Evolutionary conservation across 2,888 invertebrate genomes (phyloP).

Genomic region (Norana najaformis): DNA sequence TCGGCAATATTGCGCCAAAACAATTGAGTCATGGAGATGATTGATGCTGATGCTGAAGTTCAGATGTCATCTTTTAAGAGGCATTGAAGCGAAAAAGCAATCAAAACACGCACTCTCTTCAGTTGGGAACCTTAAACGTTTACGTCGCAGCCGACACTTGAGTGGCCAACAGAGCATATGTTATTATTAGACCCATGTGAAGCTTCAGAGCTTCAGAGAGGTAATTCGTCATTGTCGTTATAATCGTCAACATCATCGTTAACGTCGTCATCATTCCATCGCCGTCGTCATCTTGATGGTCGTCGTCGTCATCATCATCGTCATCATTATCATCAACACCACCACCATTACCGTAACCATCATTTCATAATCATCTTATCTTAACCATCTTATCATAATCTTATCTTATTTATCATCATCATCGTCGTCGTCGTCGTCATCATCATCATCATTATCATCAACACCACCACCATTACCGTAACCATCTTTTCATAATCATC

Average conservation of each 20-base stretch:
- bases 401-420: background rate
- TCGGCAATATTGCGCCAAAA: background rate
- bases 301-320: background rate
- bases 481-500: no score
- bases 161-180: background rate
- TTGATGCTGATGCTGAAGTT: background rate
- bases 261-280: background rate
- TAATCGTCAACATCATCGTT: background rate
- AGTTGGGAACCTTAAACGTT: background rate
- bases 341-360: background rate
- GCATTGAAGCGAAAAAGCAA: background rate
- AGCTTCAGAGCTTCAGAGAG: no score
- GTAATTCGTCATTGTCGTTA: no score
- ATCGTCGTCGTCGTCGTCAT: no score
- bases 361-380: background rate
- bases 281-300: background rate
- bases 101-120: background rate
- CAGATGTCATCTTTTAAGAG: background rate
- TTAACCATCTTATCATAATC: background rate
- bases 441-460: no score
- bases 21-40: background rate
- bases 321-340: background rate
- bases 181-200: background rate
- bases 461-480: no score
- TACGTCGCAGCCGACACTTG: background rate